These are phyloP conservation scores for Andrena marginata DNA, from an alignment of 2,888 invertebrate species.

Conservation along the genomic window DNA sequence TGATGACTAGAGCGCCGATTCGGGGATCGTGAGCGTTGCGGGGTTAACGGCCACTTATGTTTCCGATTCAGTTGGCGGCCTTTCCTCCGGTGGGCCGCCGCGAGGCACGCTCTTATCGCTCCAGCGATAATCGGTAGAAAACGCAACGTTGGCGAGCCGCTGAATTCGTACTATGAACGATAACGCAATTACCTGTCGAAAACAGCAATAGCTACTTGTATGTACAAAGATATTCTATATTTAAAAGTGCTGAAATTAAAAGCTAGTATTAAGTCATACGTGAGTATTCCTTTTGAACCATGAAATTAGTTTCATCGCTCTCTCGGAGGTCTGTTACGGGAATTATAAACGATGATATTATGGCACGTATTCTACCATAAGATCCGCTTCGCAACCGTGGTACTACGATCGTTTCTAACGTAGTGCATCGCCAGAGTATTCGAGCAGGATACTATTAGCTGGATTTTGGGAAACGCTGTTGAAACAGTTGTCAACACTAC, in stretches of 20 bases:
- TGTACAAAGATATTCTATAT: conserved; percentile 62
- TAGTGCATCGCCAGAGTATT: not conserved
- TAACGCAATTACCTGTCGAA: conserved; percentile 50
- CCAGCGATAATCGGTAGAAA: not conserved
- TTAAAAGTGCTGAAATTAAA: conserved; percentile 60
- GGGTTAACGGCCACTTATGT: not conserved
- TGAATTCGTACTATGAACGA: conserved; percentile 52
- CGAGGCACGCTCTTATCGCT: not conserved
- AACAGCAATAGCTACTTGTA: conserved; percentile 61
- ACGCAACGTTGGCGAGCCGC: conserved; percentile 32
- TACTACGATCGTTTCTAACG: not conserved
- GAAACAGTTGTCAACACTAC: too few relatives aligned
- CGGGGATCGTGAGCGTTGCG: conserved; percentile 29
- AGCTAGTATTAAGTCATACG: conserved; percentile 48
- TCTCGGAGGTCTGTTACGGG: not conserved
- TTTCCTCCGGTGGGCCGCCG: not conserved
- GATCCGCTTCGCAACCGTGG: not conserved
- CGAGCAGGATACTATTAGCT: not conserved
- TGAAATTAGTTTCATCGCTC: conserved; percentile 30
- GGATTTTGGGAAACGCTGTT: too few relatives aligned
- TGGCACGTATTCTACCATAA: not conserved
- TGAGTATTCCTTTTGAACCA: conserved; percentile 48
- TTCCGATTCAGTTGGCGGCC: not conserved
- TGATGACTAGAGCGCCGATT: conserved; percentile 47
- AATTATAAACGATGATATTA: conserved; percentile 6